Base-by-base conservation (phyloP, 2,888 invertebrate species). In the Steinernema hermaphroditum region DNA sequence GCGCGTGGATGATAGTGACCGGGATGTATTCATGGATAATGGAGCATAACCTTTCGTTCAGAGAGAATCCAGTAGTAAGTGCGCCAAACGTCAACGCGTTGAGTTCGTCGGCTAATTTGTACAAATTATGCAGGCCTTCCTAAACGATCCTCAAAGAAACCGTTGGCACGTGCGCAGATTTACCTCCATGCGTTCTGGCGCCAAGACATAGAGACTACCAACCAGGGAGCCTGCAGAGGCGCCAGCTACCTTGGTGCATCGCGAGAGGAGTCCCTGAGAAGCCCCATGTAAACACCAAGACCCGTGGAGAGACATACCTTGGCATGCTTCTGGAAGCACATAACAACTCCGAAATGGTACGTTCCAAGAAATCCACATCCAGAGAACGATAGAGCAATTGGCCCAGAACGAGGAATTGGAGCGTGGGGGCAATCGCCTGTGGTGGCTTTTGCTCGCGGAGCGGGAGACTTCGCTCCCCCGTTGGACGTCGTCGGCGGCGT, bases 341-440 rank as follows among this genome's bases (percentile, higher is more conserved):
- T 74, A 68, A 82, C 80, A n/a, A 81, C 85, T 27, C 85, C 85
- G 50, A 83, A 82, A 74, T 85, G 85, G 72, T 85, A 85, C 2
- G 80, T 77, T 32, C 83, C 83, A 8, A 85, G 78, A 71, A 85
- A 85, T 19, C 85, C 85, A 57, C 84, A 83, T 22, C 85, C 85
- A 49, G 80, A 80, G 49, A 83, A 76, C 4, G 82, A 82, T 8
- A 83, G 70, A 0, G 76, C 81, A 1, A 82, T 14, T 2, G 62
- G 62, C 9, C 62, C 62, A 1, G 27, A 1, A 9, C 27, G 22
- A 2, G 62, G 62, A 29, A 62, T 62, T 19, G 14, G 29, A 2
- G 62, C 29, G 19, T 32, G 62, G 32, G 62, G 2, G 34, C 16
- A n/a, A 1, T 34, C 32, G 6, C 27, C 29, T 2, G 16, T 8